Conservation (phyloP, 2,888 invertebrate species). For the Folsomia manolachei region DNA sequence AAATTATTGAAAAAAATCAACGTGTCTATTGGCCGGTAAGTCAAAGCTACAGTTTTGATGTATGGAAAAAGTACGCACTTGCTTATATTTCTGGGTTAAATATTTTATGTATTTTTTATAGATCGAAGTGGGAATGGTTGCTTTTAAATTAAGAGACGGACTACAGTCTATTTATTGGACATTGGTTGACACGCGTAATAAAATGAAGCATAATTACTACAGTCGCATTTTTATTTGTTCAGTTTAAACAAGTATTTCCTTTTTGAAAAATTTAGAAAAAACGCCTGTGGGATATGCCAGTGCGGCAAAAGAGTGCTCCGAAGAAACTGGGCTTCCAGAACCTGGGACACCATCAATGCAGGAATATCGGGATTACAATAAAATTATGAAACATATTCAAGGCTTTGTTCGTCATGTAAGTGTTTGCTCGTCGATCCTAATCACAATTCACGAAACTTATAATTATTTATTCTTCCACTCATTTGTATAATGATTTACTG, state of each 20-base stretch:
- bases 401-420: slow-evolving; percentile 40
- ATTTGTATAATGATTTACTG: no score
- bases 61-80: no score
- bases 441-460: neutral
- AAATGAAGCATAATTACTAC: neutral
- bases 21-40: slow-evolving; percentile 44
- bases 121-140: slow-evolving; percentile 44
- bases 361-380: slow-evolving; percentile 30
- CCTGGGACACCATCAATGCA: slow-evolving; percentile 34
- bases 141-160: slow-evolving; percentile 45
- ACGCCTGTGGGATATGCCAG: slow-evolving; percentile 43
- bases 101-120: no score
- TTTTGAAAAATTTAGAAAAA: slow-evolving; percentile 19
- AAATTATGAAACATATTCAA: slow-evolving; percentile 36
- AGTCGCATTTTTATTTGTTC: no score
- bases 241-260: neutral
- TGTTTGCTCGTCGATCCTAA: no score
- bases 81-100: no score
- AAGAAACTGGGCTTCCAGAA: slow-evolving; percentile 37
- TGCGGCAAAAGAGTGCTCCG: slow-evolving; percentile 39
- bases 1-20: slow-evolving; percentile 30
- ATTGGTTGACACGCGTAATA: slow-evolving; percentile 48
- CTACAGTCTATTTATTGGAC: slow-evolving; percentile 36
- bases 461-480: neutral
- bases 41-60: no score